Conservation (phyloP, 2,113 vertebrate species). For the Corvus hawaiiensis region DNA sequence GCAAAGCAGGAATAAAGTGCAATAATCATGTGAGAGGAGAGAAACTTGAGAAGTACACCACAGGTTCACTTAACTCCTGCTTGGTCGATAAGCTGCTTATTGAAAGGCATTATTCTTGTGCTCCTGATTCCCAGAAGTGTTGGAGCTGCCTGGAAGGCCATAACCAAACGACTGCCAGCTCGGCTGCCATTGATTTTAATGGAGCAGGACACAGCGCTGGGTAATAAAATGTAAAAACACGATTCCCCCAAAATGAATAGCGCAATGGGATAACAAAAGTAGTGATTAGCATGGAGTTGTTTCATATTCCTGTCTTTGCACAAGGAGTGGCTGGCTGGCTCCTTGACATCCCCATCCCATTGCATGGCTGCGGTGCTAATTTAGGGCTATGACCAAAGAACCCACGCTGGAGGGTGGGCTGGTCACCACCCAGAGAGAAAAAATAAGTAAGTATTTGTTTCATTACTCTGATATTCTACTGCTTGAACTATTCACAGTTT, state of each 20-base stretch:
- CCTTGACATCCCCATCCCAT: not conserved
- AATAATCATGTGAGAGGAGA: not conserved
- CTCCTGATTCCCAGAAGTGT: conserved; percentile 39
- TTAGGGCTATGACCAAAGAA: not conserved
- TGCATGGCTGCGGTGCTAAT: not conserved
- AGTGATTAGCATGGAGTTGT: not conserved
- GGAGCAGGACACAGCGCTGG: not conserved
- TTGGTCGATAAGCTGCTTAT: conserved; percentile 45
- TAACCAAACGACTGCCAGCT: not conserved
- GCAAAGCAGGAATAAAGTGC: conserved; percentile 4
- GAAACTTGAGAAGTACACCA: conserved; percentile 30
- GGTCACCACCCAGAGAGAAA: not conserved
- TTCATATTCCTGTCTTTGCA: not conserved
- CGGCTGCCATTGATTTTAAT: conserved; percentile 1
- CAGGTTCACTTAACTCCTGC: conserved; percentile 45
- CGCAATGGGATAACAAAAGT: not conserved
- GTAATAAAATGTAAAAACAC: not conserved
- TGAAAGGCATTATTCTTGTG: conserved; percentile 53
- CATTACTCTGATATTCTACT: not conserved
- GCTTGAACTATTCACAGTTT: not conserved
- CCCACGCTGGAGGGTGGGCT: not conserved
- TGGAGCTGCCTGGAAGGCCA: not conserved
- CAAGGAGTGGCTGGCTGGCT: not conserved
- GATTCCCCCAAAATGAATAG: conserved; percentile 2
- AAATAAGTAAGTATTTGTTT: not conserved